Conservation (phyloP, 2,888 invertebrate genomes). For the Alentia gelatinosa region DNA sequence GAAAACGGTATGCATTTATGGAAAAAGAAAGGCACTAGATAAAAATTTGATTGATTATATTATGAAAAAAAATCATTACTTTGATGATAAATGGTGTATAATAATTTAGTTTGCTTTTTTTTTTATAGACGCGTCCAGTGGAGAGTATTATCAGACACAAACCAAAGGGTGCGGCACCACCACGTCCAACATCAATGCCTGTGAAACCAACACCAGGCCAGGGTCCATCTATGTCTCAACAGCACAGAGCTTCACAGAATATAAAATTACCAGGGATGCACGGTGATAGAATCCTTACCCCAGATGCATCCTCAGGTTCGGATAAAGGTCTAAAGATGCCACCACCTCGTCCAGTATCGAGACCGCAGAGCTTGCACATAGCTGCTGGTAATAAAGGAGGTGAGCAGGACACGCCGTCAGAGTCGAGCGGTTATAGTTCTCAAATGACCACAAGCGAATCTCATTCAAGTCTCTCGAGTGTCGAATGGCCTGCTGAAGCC, state of each 20-base stretch:
- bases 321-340: background rate
- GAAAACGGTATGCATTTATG: no score
- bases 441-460: conserved; percentile 18
- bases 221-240: background rate
- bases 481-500: background rate
- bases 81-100: background rate
- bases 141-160: background rate
- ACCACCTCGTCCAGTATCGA: background rate
- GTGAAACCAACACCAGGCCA: background rate
- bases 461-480: background rate
- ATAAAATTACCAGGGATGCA: background rate
- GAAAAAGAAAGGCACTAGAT: no score
- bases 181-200: background rate
- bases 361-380: conserved; percentile 7
- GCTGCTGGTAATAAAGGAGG: background rate
- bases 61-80: no score
- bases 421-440: conserved; percentile 26
- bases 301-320: background rate
- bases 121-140: background rate
- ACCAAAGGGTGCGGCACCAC: background rate
- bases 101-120: background rate
- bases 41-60: no score
- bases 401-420: conserved; percentile 3
- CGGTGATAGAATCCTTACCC: background rate
- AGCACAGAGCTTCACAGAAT: background rate